A percentile compares a stretch with the other conserved stretches of the same genome.
Evolutionary conservation across 2,888 invertebrate genomes (phyloP).

Genomic region (Watsonalla cultraria): DNA sequence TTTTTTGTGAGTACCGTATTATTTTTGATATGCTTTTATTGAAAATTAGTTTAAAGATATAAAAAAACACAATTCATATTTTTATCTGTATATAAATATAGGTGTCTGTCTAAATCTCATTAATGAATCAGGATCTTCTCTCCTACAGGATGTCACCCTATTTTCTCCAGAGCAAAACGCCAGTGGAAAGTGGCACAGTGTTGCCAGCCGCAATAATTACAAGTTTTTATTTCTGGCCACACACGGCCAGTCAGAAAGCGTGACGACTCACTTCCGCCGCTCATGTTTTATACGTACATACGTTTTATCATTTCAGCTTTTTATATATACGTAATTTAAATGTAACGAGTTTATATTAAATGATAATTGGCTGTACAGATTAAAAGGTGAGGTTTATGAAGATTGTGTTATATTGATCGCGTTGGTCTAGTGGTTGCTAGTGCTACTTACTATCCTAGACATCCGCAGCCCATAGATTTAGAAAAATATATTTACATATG

Average conservation of each 20-base stretch:
- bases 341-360: background rate
- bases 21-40: too few relatives aligned
- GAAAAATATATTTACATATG: too few relatives aligned
- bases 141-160: background rate
- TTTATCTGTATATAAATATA: too few relatives aligned
- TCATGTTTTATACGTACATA: slow-evolving; percentile 2
- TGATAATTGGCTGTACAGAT: background rate
- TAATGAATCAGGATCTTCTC: background rate
- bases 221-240: background rate
- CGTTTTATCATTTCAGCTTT: background rate
- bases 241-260: slow-evolving; percentile 53
- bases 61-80: too few relatives aligned
- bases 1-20: too few relatives aligned
- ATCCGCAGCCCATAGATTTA: too few relatives aligned
- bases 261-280: slow-evolving; percentile 43
- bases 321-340: background rate
- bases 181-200: background rate
- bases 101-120: too few relatives aligned
- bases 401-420: too few relatives aligned
- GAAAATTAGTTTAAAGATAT: too few relatives aligned
- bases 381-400: background rate
- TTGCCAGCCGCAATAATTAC: background rate
- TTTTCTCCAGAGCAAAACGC: background rate
- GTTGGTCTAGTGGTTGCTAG: too few relatives aligned
- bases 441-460: too few relatives aligned